Evolutionary conservation across 2,797 vertebrate species (phyloP).

Genomic region (Pantherophis vulpinus): DNA sequence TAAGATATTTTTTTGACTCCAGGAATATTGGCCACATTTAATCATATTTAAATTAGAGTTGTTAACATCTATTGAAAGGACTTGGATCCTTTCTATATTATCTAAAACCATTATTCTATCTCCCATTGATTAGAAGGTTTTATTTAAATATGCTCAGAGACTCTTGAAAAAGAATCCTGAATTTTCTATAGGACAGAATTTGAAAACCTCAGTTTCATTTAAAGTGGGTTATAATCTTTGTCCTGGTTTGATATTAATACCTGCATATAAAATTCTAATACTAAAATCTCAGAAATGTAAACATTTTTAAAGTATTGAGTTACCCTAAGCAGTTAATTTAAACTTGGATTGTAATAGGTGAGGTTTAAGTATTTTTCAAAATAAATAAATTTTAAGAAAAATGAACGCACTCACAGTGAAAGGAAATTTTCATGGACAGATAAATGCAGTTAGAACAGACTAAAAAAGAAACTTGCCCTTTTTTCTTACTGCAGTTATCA

Average conservation of each 20-base stretch:
- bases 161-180: neutral
- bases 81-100: neutral
- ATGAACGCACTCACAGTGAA: slow-evolving; percentile 29
- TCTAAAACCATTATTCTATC: neutral
- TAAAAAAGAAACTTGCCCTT: slow-evolving; percentile 25
- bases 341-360: slow-evolving; percentile 41
- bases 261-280: neutral
- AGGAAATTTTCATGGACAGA: slow-evolving; percentile 38
- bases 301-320: slow-evolving; percentile 1
- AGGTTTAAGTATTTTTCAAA: slow-evolving; percentile 36
- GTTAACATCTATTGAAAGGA: neutral
- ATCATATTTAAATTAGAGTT: neutral
- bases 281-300: neutral
- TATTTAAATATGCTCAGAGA: neutral
- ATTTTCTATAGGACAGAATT: neutral
- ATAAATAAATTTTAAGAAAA: slow-evolving; percentile 34
- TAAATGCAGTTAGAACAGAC: neutral
- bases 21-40: neutral
- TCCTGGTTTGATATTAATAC: neutral
- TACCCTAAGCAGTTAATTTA: slow-evolving; percentile 27
- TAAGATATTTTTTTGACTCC: neutral
- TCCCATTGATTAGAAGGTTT: neutral
- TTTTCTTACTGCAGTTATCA: neutral
- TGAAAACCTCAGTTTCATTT: neutral
- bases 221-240: neutral